Conservation (phyloP, 2,797 vertebrate genomes). For the Mycteria americana region DNA sequence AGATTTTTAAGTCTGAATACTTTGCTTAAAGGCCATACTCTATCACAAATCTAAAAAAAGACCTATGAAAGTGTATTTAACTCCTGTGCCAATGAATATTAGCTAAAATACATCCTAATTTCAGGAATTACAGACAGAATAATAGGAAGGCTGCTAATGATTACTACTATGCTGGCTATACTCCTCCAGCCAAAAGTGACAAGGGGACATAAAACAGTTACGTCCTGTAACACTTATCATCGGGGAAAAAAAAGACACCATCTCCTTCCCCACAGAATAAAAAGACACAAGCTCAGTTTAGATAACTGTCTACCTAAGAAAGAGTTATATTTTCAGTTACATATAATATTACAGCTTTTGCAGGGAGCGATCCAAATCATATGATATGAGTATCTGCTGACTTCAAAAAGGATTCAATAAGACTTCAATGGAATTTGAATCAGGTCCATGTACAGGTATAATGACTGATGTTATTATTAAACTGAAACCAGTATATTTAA, state of each 20-base stretch:
- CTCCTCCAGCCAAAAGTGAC: not conserved
- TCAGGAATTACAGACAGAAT: not conserved
- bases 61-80: not conserved
- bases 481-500: not conserved
- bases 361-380: not conserved
- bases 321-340: not conserved
- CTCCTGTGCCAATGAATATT: not conserved
- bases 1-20: slow-evolving; percentile 3
- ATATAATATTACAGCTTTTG: not conserved
- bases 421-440: not conserved
- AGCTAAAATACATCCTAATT: not conserved
- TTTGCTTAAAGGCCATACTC: not conserved
- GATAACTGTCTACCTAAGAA: not conserved
- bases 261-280: not conserved
- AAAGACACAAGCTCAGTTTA: not conserved
- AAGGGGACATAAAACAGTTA: not conserved
- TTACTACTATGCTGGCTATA: not conserved
- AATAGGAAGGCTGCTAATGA: not conserved
- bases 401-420: not conserved
- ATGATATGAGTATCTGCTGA: not conserved
- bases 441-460: not conserved
- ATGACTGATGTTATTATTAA: not conserved
- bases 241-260: not conserved
- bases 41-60: not conserved
- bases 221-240: not conserved